Evolutionary conservation across 1,140 invertebrate species (phyloP).

Genomic region (Lucilia cuprina): DNA sequence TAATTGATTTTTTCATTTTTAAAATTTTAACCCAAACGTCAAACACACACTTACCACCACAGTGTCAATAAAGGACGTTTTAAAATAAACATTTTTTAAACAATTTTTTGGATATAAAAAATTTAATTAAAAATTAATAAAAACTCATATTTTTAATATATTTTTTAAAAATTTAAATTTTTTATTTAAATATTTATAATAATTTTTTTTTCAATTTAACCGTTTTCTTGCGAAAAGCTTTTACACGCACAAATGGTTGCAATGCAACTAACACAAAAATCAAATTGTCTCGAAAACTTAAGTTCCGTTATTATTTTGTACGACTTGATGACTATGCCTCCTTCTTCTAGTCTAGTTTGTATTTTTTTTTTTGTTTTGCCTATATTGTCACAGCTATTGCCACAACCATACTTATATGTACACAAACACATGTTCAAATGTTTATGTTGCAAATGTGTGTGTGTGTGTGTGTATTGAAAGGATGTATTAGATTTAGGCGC

Average conservation of each 20-base stretch:
- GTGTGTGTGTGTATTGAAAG: not conserved
- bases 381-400: not conserved
- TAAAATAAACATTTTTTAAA: slow-evolving; percentile 36
- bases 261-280: slow-evolving; percentile 34
- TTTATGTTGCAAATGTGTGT: not conserved
- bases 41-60: slow-evolving; percentile 36
- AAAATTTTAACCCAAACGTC: not conserved
- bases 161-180: not conserved
- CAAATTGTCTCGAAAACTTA: slow-evolving; percentile 1
- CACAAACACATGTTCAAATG: not conserved
- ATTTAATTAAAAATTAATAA: not conserved
- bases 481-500: not conserved
- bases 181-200: slow-evolving; percentile 19
- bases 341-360: too few species aligned
- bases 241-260: slow-evolving; percentile 33
- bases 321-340: too few species aligned
- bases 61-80: slow-evolving; percentile 36
- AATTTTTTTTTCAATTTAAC: slow-evolving; percentile 13
- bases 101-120: too few species aligned
- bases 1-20: not conserved
- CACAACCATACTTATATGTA: not conserved
- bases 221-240: not conserved
- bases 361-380: not conserved
- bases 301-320: not conserved
- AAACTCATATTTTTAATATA: not conserved